Conservation (phyloP, 2,888 invertebrate genomes). For the Drosophila nr. perissopoda region DNA sequence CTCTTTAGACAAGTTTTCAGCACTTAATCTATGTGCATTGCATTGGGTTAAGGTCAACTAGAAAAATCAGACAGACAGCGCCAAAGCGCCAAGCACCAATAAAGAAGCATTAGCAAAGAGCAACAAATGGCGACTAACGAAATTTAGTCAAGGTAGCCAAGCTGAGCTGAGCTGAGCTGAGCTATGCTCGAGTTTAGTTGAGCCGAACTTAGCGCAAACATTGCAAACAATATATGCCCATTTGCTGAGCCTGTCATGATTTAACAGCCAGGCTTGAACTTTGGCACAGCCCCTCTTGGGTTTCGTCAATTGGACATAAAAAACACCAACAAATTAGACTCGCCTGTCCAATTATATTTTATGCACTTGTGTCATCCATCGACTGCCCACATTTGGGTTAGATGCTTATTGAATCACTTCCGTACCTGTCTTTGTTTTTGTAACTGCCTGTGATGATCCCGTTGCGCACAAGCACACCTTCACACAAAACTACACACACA, state of each 20-base stretch:
- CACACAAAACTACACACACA: constrained; percentile 28
- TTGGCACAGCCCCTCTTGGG: constrained; percentile 3
- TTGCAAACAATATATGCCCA: constrained; percentile 29
- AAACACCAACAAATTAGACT: neutral
- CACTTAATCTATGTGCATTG: constrained; percentile 75
- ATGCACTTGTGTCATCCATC: neutral
- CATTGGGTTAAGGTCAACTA: constrained; percentile 83
- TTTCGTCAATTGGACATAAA: constrained; percentile 2
- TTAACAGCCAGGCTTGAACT: constrained; percentile 19
- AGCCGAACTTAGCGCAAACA: constrained; percentile 32
- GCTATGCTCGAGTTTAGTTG: constrained; percentile 22
- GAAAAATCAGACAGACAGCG: constrained; percentile 65
- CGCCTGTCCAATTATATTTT: constrained; percentile 15
- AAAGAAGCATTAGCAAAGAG: constrained; percentile 67
- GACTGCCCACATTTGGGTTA: neutral
- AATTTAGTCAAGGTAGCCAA: constrained; percentile 61
- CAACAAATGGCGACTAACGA: constrained; percentile 64
- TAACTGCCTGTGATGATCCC: constrained; percentile 26
- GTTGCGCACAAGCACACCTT: constrained; percentile 22
- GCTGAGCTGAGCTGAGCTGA: constrained; percentile 16
- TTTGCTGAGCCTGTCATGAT: constrained; percentile 21
- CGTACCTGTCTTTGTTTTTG: constrained; percentile 65
- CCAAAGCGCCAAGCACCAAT: constrained; percentile 59
- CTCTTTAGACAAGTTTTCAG: constrained; percentile 66
- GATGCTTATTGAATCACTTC: constrained; percentile 55